A percentile compares a stretch with the other conserved stretches of the same genome.
phyloP scores from a whole-genome alignment of 1,140 invertebrate genomes.

The Schlechtendalia chinensis region DNA sequence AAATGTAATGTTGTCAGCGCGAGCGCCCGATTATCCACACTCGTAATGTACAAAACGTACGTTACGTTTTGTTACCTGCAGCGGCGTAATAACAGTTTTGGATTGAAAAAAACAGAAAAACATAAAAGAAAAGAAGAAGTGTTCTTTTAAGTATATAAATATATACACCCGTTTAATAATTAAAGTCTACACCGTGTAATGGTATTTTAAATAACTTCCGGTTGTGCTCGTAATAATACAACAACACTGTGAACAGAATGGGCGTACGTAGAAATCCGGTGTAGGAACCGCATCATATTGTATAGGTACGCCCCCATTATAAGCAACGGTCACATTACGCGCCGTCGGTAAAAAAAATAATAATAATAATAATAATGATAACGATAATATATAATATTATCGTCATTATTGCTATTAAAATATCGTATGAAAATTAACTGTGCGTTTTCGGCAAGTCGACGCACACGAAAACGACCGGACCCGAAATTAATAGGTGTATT shows the following conservation, averaged over 20 bases:
- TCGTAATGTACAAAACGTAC: no score
- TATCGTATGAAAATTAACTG: conserved; percentile 5
- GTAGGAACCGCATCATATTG: neutral
- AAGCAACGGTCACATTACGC: conserved; percentile 22
- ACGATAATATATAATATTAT: conserved; percentile 16
- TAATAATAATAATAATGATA: no score
- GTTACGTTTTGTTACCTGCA: no score
- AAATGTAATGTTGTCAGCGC: no score
- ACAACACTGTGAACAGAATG: conserved; percentile 34
- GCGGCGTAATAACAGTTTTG: no score
- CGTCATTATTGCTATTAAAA: conserved; percentile 10
- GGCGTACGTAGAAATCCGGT: conserved; percentile 39
- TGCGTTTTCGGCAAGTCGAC: conserved; percentile 7
- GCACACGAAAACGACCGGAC: no score
- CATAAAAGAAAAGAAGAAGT: no score
- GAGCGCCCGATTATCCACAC: no score
- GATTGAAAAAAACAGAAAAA: no score
- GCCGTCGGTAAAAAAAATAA: neutral
- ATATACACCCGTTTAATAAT: conserved; percentile 27
- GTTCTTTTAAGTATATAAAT: no score
- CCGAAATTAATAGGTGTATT: no score
- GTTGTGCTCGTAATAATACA: conserved; percentile 2
- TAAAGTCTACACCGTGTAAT: conserved; percentile 42
- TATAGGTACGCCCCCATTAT: conserved; percentile 6
- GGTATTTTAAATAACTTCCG: conserved; percentile 47